phyloP scores from a whole-genome alignment of 2,888 invertebrate genomes.

The Sminthurides aquaticus region DNA sequence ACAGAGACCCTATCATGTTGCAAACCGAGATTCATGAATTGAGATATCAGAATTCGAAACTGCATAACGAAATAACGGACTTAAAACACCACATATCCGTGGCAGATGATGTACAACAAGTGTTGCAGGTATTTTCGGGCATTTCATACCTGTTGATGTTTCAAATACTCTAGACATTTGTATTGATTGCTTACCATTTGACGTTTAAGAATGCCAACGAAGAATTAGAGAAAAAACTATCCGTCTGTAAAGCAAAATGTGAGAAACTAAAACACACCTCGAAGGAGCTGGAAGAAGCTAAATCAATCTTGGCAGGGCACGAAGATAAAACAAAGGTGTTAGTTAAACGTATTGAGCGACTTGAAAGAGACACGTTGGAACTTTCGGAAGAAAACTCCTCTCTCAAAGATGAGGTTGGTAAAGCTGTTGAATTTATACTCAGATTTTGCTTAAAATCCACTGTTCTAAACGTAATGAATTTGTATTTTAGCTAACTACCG shows the following conservation, averaged over 20 bases:
- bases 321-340: slow-evolving; percentile 11
- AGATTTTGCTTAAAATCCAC: too few species aligned
- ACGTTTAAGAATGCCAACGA: slow-evolving; percentile 7
- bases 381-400: background rate
- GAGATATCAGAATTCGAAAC: background rate
- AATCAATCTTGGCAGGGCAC: background rate
- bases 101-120: background rate
- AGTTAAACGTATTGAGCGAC: slow-evolving; percentile 8
- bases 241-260: background rate
- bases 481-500: background rate
- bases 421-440: too few species aligned
- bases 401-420: background rate
- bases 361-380: slow-evolving; percentile 9
- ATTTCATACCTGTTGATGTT: background rate
- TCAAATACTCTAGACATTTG: background rate
- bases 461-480: too few species aligned
- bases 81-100: background rate
- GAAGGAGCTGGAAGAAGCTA: slow-evolving; percentile 15
- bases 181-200: too few species aligned
- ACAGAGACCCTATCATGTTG: background rate
- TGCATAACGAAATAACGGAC: background rate
- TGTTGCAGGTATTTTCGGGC: background rate
- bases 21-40: background rate
- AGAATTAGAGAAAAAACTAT: slow-evolving; percentile 5
- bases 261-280: slow-evolving; percentile 6